These are phyloP conservation scores for Drosophila incognita DNA, from an alignment of 2,888 invertebrate species.

Conservation along the genomic window DNA sequence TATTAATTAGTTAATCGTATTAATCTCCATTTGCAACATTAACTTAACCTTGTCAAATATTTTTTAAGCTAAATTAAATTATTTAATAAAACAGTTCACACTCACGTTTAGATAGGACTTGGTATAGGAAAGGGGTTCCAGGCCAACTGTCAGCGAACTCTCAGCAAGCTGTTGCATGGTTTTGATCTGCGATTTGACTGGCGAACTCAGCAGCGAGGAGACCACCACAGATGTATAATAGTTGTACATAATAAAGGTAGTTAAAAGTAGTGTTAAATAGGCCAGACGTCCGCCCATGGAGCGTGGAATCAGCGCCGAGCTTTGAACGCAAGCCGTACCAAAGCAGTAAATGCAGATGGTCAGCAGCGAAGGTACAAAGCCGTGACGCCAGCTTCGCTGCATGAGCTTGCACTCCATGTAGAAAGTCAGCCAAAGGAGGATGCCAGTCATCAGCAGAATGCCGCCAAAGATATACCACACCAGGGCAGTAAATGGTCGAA, in stretches of 20 bases:
- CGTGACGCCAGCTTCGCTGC: slow-evolving; percentile 38
- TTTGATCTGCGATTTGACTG: slow-evolving; percentile 86
- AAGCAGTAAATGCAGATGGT: slow-evolving; percentile 83
- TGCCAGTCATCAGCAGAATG: slow-evolving; percentile 79
- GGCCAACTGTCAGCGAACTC: slow-evolving; percentile 86
- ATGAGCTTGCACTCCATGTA: slow-evolving; percentile 64
- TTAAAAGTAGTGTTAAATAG: slow-evolving; percentile 73
- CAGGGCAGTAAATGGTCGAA: slow-evolving; percentile 86
- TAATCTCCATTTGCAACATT: neutral
- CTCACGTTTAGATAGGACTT: slow-evolving; percentile 79
- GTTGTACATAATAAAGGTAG: slow-evolving; percentile 86
- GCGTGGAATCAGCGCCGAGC: slow-evolving; percentile 84
- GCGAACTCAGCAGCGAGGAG: slow-evolving; percentile 87
- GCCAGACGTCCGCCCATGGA: slow-evolving; percentile 84
- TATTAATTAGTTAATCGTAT: no score
- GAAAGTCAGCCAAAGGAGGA: slow-evolving; percentile 83
- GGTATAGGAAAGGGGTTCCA: slow-evolving; percentile 85
- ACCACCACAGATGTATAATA: slow-evolving; percentile 89
- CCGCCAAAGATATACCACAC: slow-evolving; percentile 86
- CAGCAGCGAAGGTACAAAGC: slow-evolving; percentile 78
- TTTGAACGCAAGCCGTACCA: slow-evolving; percentile 86
- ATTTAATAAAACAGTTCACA: neutral
- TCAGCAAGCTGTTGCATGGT: slow-evolving; percentile 86
- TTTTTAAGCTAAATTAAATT: neutral
- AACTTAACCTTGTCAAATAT: neutral